Conservation (phyloP, 2,888 invertebrate species). For the Lypha dubia region DNA sequence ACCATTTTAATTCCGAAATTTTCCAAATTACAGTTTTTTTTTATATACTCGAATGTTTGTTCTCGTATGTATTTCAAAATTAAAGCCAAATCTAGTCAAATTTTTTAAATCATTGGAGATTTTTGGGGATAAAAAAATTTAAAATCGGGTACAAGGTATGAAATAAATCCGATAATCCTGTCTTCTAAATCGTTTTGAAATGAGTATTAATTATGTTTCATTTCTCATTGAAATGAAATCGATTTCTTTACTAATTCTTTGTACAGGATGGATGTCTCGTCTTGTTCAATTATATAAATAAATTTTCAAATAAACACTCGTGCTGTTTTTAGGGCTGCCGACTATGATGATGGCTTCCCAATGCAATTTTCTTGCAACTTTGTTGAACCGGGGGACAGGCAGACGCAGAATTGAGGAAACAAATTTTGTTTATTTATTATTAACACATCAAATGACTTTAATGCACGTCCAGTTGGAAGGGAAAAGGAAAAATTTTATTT, state of each 20-base stretch:
- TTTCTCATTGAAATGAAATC: slow-evolving; percentile 6
- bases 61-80: too few relatives aligned
- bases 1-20: too few relatives aligned
- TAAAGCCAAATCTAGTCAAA: too few relatives aligned
- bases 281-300: slow-evolving; percentile 48
- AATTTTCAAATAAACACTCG: slow-evolving; percentile 36
- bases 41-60: too few relatives aligned
- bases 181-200: background rate
- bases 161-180: too few relatives aligned
- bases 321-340: background rate
- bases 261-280: slow-evolving; percentile 44
- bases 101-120: too few relatives aligned
- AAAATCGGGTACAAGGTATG: too few relatives aligned
- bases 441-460: slow-evolving; percentile 37
- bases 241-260: slow-evolving; percentile 32
- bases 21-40: too few relatives aligned
- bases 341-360: background rate
- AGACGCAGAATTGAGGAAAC: background rate
- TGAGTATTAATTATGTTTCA: slow-evolving; percentile 6
- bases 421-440: slow-evolving; percentile 49
- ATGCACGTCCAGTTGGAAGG: slow-evolving; percentile 37
- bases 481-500: slow-evolving; percentile 7
- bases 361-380: slow-evolving; percentile 35
- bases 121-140: too few relatives aligned
- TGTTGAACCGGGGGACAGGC: background rate